A percentile compares a stretch with the other conserved stretches of the same genome.
These are phyloP conservation scores for Tachuris rubrigastra DNA, from an alignment of 2,113 vertebrate genomes.

Conservation along the genomic window DNA sequence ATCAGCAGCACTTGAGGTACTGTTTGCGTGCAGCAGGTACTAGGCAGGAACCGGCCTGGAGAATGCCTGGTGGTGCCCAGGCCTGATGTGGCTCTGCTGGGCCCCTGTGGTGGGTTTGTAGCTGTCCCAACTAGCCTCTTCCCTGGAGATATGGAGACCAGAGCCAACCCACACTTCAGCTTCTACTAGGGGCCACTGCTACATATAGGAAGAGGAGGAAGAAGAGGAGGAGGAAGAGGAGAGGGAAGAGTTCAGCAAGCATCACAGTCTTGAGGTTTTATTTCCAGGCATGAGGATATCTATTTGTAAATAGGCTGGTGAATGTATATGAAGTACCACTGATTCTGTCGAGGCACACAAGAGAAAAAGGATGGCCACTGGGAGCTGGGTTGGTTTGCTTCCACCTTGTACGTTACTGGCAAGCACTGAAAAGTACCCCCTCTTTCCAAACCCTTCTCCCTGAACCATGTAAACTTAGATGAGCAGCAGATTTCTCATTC, in stretches of 20 bases:
- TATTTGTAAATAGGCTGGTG: background rate
- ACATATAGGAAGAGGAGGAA: background rate
- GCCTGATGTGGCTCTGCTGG: background rate
- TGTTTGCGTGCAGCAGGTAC: fast-evolving
- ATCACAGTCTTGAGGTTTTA: background rate
- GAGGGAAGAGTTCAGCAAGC: background rate
- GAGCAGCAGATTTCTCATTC: background rate
- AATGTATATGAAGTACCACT: background rate
- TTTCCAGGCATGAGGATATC: background rate
- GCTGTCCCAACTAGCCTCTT: background rate
- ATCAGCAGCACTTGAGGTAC: background rate
- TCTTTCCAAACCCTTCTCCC: background rate
- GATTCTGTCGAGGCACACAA: background rate
- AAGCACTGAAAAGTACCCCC: background rate
- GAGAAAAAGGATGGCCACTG: background rate
- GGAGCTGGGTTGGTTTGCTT: background rate
- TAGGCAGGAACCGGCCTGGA: background rate
- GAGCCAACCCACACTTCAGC: background rate
- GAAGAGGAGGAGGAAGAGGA: background rate
- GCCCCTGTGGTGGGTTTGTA: background rate
- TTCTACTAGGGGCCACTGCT: background rate
- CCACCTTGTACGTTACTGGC: background rate
- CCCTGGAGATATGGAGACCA: background rate
- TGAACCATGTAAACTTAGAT: background rate
- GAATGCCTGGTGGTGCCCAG: background rate